Conservation (phyloP, 2,113 vertebrate genomes). For the Bubo bubo region DNA sequence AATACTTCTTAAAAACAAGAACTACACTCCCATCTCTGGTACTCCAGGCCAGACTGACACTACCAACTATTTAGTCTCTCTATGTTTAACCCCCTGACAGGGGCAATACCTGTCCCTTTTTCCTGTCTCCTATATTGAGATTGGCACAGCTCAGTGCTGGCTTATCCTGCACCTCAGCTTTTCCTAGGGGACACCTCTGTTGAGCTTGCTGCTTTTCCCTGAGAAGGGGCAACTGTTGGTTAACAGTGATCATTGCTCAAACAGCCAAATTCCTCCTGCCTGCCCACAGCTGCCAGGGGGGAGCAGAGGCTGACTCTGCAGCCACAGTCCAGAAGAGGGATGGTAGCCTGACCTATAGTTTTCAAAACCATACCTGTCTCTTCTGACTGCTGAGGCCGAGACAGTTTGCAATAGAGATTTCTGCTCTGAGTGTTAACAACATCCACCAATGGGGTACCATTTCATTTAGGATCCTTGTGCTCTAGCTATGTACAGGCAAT, state of each 20-base stretch:
- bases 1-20: background rate
- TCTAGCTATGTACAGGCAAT: accelerated
- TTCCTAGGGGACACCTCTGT: background rate
- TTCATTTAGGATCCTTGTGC: background rate
- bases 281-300: background rate
- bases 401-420: background rate
- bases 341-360: background rate
- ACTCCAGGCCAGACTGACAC: background rate
- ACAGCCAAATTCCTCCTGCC: background rate
- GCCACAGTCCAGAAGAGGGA: background rate
- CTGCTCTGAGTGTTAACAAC: background rate
- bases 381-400: background rate
- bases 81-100: accelerated
- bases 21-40: background rate
- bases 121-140: background rate
- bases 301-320: background rate
- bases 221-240: background rate
- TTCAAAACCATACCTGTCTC: background rate
- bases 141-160: background rate
- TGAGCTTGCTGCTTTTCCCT: background rate
- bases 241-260: background rate
- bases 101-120: background rate
- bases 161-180: background rate
- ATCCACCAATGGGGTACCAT: background rate
- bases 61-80: background rate